A percentile compares a stretch with the other conserved stretches of the same genome.
Evolutionary conservation across 1,140 invertebrate genomes (phyloP).

Genomic region (Anastatus disparis): DNA sequence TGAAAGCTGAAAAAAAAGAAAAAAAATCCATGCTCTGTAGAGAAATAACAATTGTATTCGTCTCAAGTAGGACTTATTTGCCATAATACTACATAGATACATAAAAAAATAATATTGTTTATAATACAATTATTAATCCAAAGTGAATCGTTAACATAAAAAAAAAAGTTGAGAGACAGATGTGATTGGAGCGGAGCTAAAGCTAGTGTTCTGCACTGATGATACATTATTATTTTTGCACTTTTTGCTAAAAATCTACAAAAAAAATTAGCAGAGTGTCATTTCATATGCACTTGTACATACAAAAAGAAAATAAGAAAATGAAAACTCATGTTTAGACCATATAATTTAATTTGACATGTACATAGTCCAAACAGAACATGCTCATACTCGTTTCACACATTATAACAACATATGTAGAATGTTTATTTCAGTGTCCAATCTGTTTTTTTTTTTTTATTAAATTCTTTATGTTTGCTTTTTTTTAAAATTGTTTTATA

Average conservation of each 20-base stretch:
- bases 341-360: no score
- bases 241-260: no score
- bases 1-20: conserved; percentile 15
- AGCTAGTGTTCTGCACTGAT: conserved; percentile 46
- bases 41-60: conserved; percentile 60
- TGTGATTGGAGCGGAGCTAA: conserved; percentile 64
- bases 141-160: conserved; percentile 63
- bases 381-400: conserved; percentile 61
- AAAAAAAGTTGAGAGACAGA: conserved; percentile 68
- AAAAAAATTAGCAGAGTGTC: background rate
- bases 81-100: conserved; percentile 37
- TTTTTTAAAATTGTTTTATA: conserved; percentile 5
- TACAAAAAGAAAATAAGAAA: conserved; percentile 47
- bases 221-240: conserved; percentile 33
- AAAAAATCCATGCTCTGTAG: conserved; percentile 50
- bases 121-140: conserved; percentile 58
- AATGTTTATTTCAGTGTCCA: conserved; percentile 74
- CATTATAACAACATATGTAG: conserved; percentile 65
- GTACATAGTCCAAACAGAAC: conserved; percentile 59
- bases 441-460: conserved; percentile 64
- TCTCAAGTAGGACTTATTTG: conserved; percentile 55
- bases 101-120: conserved; percentile 25
- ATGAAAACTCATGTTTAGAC: no score
- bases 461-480: background rate
- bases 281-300: conserved; percentile 56